Base-by-base conservation (phyloP, 1,140 invertebrate species). In the Steinernema feltiae region DNA sequence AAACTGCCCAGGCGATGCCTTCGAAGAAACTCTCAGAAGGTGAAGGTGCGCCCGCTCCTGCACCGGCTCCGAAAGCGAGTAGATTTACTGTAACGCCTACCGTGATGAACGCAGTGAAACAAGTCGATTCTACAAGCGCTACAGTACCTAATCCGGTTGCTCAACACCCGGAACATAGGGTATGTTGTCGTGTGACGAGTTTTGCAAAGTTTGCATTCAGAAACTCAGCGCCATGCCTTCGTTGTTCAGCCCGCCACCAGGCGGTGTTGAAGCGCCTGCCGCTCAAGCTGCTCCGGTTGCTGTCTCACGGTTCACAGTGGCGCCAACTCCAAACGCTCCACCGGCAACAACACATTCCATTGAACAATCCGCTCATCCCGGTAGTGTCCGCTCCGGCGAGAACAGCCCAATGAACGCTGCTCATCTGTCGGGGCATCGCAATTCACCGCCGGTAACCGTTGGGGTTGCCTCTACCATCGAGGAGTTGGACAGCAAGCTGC, bases 141-240 rank as follows among this genome's bases (percentile, higher is more conserved):
- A 48, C 70, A 63, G 21, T 69, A 18, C 70, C 74, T 0, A 63
- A 63, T 21, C 53, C 53, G 24, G 15, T 27, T 27, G 53, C 3
- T 27, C 53, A 12, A 15, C 53, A 63, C 53, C 7, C 12, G 12
- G 53, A 63, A 27, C 53, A 48, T 63, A 63, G n/a, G 53, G 7
- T 30, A 32, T 53, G 27, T 48, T 30, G 1, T 69, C 32, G 30
- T 41, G 35, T 30, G 32, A 29, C 73, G 17, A 46, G 73, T 21
- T 31, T 80, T 17, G 71, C 69, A 29, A 41, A 71, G 31, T 71
- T 80, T 35, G 76, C 78, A 24, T 53, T 30, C 69, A 80, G 24
- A 80, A 80, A 73, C 76, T 80, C 17, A 80, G 79, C 41, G 79
- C 79, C 7, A 63, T 76, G 74, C 77, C 29, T 2, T 77, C 75